A percentile compares a stretch with the other conserved stretches of the same genome.
Evolutionary conservation across 2,888 invertebrate species (phyloP).

Genomic region (Tanypteryx hageni): DNA sequence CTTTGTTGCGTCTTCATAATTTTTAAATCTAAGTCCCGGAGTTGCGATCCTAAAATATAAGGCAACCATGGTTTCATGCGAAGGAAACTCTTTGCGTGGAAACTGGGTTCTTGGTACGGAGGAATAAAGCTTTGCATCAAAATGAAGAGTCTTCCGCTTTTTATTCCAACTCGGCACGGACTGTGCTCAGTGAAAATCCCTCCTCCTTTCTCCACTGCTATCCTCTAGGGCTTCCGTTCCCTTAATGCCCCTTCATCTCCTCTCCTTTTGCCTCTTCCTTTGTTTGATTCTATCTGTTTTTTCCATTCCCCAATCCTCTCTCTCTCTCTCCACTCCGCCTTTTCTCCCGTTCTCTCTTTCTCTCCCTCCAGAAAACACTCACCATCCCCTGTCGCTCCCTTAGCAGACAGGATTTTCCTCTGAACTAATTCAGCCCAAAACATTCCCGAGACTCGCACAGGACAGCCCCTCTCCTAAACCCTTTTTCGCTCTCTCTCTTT

Average conservation of each 20-base stretch:
- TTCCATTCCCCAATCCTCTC: not conserved
- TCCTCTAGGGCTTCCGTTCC: not conserved
- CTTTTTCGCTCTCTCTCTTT: not conserved
- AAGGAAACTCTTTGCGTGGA: too few species aligned
- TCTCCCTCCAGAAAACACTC: not conserved
- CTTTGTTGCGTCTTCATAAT: too few species aligned
- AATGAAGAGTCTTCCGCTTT: too few species aligned
- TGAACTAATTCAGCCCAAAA: conserved; percentile 57
- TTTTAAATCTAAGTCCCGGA: too few species aligned
- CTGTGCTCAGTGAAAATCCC: not conserved
- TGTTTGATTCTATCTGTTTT: not conserved
- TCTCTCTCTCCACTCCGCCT: not conserved
- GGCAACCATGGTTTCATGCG: too few species aligned
- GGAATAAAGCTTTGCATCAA: too few species aligned
- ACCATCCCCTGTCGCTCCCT: too few species aligned
- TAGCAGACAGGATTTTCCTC: conserved; percentile 23
- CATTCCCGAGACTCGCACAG: conserved; percentile 1
- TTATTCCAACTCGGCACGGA: not conserved
- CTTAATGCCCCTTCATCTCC: not conserved
- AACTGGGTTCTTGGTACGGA: too few species aligned
- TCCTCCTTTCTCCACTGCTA: not conserved
- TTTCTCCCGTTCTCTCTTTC: not conserved
- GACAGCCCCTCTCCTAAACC: not conserved
- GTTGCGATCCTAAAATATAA: too few species aligned
- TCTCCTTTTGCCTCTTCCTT: not conserved